Percentiles rank a stretch among this genome's conserved stretches.
Conservation (phyloP, 2,888 invertebrate species). For the Hetaerina titia region DNA sequence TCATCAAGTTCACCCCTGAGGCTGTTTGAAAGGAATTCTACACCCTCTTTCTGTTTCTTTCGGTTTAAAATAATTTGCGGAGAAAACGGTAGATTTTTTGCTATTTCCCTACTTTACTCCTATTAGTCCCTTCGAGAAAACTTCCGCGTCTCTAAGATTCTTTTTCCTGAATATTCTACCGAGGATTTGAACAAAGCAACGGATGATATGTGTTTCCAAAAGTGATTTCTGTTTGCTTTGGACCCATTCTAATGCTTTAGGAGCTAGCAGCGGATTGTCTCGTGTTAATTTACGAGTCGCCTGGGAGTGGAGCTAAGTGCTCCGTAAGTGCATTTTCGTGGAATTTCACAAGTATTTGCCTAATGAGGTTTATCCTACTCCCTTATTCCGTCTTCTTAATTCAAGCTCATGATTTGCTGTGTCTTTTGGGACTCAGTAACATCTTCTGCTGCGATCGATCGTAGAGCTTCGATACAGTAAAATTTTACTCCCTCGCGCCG, state of each 20-base stretch:
- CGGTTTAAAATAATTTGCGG: not conserved
- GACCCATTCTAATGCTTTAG: not conserved
- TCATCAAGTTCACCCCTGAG: too few species aligned
- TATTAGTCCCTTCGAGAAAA: not conserved
- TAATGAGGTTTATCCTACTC: conserved; percentile 48
- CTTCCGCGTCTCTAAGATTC: not conserved
- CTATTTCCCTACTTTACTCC: not conserved
- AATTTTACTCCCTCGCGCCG: not conserved
- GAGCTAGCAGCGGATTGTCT: not conserved
- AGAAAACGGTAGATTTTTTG: not conserved
- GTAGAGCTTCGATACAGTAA: not conserved
- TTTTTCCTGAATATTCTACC: not conserved
- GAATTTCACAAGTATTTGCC: conserved; percentile 4
- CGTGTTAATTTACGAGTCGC: not conserved
- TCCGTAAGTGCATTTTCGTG: conserved; percentile 37
- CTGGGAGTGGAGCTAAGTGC: conserved; percentile 33
- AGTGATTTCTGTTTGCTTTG: not conserved
- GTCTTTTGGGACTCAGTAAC: not conserved
- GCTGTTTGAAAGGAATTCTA: too few species aligned
- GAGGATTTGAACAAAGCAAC: not conserved
- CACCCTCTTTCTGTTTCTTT: not conserved
- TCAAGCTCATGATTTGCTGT: not conserved
- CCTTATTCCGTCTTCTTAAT: conserved; percentile 12
- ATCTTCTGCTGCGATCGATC: not conserved
- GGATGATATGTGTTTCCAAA: not conserved